Percentiles rank a stretch among this genome's conserved stretches.
Evolutionary conservation across 2,888 invertebrate species (phyloP).

Genomic region (Papilio protenor): DNA sequence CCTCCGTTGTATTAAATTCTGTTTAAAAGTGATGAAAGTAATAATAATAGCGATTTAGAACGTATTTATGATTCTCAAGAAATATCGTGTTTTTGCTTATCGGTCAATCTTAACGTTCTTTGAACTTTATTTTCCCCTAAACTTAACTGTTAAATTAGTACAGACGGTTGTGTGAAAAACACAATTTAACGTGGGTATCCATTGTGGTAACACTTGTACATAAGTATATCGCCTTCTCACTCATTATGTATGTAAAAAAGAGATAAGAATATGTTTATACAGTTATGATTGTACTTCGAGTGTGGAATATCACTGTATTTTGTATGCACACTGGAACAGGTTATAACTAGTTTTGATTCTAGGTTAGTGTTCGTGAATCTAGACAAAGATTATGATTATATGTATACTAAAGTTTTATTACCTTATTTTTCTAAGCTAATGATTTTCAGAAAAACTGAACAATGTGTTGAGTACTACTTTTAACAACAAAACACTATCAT

Average conservation of each 20-base stretch:
- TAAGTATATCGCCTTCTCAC: neutral
- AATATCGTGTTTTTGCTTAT: constrained; percentile 53
- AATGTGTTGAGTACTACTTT: too few relatives aligned
- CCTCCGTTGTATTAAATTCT: constrained; percentile 1
- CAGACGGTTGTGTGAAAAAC: constrained; percentile 45
- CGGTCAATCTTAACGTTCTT: constrained; percentile 71
- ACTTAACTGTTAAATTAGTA: constrained; percentile 54
- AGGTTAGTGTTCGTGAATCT: neutral
- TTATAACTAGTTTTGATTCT: neutral
- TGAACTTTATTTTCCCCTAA: constrained; percentile 60
- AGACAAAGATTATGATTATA: neutral
- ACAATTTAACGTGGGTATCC: neutral
- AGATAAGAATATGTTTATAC: neutral
- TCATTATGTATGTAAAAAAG: neutral
- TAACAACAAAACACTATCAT: too few relatives aligned
- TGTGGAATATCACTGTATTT: neutral
- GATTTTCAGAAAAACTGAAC: too few relatives aligned
- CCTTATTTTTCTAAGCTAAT: too few relatives aligned
- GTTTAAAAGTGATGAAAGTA: constrained; percentile 5
- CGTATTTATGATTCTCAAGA: constrained; percentile 28
- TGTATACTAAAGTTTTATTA: neutral
- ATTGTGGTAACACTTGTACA: neutral
- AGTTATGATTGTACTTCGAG: neutral
- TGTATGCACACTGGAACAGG: neutral
- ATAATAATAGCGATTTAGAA: constrained; percentile 42